phyloP scores from a whole-genome alignment of 2,113 vertebrate species.

The Solenodon paradoxus region DNA sequence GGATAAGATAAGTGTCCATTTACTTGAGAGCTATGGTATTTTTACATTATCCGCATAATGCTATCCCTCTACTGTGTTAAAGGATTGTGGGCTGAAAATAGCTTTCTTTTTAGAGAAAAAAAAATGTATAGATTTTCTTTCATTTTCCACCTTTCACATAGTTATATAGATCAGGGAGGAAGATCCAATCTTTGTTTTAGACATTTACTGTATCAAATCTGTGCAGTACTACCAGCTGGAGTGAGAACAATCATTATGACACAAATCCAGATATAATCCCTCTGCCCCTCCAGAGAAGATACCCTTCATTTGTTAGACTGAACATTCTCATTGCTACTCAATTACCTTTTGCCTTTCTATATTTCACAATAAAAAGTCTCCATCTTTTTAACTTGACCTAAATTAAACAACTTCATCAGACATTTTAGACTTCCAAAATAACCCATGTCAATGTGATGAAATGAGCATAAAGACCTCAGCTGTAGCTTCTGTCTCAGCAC shows the following conservation, averaged over 20 bases:
- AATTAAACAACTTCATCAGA: constrained; percentile 77
- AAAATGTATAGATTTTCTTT: constrained; percentile 75
- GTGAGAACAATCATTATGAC: constrained; percentile 78
- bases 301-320: constrained; percentile 63
- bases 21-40: constrained; percentile 47
- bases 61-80: constrained; percentile 29
- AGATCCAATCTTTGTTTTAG: constrained; percentile 75
- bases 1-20: constrained; percentile 69
- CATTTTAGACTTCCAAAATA: constrained; percentile 75
- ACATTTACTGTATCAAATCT: constrained; percentile 73
- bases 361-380: constrained; percentile 74
- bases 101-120: constrained; percentile 73
- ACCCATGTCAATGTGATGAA: constrained; percentile 74
- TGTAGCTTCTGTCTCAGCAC: constrained; percentile 62
- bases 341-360: constrained; percentile 51
- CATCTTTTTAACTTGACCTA: constrained; percentile 73
- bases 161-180: constrained; percentile 53
- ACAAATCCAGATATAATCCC: constrained; percentile 78
- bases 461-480: constrained; percentile 73
- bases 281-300: constrained; percentile 74
- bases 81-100: constrained; percentile 73
- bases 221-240: constrained; percentile 72
- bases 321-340: constrained; percentile 47
- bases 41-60: constrained; percentile 65
- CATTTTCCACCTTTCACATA: constrained; percentile 56